Base-by-base conservation (phyloP, 2,888 invertebrate species). In the Parnassius orleans region DNA sequence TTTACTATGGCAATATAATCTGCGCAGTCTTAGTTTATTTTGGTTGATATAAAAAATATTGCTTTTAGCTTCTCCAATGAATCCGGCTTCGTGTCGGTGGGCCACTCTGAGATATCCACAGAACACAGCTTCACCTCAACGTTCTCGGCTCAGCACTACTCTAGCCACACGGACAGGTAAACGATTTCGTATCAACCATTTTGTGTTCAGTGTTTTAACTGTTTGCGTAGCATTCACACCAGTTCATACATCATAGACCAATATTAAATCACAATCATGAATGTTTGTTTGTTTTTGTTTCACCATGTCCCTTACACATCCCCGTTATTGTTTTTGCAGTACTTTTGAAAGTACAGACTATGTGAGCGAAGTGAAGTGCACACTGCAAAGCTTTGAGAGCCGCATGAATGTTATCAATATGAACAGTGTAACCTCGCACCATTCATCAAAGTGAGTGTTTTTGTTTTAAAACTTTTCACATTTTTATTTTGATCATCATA, bases 321-420 rank as follows among this genome's bases (percentile, higher is more conserved):
- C 67, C 69, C 81, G 80, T 87, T 83, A 83, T 88, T 88, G 86
- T 90, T 86, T 86, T 87, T 89, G 86, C 91, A 91, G 90, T 90
- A 86, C 85, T 87, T 90, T 89, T 89, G 88, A 90, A 84, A 90
- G 89, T 88, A 87, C 90, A 85, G 90, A 90, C 80, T 83, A 81
- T 89, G 83, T 90, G 84, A 88, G 83, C 76, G 90, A 89, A 84
- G 77, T 74, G 69, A 87, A 86, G 83, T 84, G 86, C 84, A 87
- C 87, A 74, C 75, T 84, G 69, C 89, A 89, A 84, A 89, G 84
- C 79, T 87, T 90, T 87, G 90, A 90, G 81, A 82, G 86, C 85
- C 86, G 89, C 88, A 86, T 88, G 87, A 90, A 90, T 86, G 76
- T 87, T 77, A 80, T 83, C 79, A 89, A 87, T 86, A 79, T 83